phyloP scores from a whole-genome alignment of 2,888 invertebrate species.

The Oscheius sp. region DNA sequence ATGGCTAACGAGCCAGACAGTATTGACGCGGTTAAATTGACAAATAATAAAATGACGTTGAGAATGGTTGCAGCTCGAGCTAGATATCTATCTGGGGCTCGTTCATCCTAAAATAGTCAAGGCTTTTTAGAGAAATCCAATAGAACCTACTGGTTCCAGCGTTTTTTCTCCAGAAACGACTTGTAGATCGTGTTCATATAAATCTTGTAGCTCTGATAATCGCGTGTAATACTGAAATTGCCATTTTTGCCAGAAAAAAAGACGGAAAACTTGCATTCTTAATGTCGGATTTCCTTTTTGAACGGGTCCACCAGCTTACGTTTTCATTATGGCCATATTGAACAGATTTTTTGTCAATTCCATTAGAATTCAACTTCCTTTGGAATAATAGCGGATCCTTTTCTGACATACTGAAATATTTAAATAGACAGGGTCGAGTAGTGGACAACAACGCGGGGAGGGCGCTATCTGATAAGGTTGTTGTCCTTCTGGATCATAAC shows the following conservation, averaged over 20 bases:
- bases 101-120: slow-evolving; percentile 42
- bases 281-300: slow-evolving; percentile 18
- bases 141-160: neutral
- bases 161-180: slow-evolving; percentile 33
- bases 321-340: slow-evolving; percentile 45
- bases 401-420: too few species aligned
- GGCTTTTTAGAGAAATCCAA: neutral
- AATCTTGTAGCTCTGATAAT: slow-evolving; percentile 44
- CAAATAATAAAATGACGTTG: slow-evolving; percentile 65
- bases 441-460: too few species aligned
- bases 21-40: slow-evolving; percentile 73
- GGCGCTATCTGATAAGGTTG: too few species aligned
- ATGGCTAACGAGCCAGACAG: slow-evolving; percentile 76
- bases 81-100: slow-evolving; percentile 55
- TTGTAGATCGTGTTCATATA: slow-evolving; percentile 51
- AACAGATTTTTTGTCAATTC: slow-evolving; percentile 5
- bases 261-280: slow-evolving; percentile 13
- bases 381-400: too few species aligned
- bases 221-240: slow-evolving; percentile 52
- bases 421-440: too few species aligned
- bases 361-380: too few species aligned
- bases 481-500: too few species aligned
- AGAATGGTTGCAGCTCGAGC: slow-evolving; percentile 61
- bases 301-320: slow-evolving; percentile 26
- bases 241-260: neutral